phyloP scores from a whole-genome alignment of 2,797 vertebrate genomes.

The Tragelaphus oryx region DNA sequence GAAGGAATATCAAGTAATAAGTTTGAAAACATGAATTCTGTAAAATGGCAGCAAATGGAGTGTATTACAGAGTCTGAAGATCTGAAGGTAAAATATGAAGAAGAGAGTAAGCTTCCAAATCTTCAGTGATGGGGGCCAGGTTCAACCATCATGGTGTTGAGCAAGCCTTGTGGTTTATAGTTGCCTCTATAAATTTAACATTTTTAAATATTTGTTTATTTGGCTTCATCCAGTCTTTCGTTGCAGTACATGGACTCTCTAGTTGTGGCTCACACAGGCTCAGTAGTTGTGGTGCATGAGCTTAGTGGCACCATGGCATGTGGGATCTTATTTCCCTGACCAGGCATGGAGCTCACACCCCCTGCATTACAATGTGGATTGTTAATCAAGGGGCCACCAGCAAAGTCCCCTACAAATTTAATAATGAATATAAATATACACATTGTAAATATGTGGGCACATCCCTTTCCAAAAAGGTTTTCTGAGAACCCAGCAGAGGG shows the following conservation, averaged over 20 bases:
- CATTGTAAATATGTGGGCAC: neutral
- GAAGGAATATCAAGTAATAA: neutral
- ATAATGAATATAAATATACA: neutral
- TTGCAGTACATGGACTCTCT: neutral
- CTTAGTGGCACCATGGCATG: neutral
- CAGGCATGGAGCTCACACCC: neutral
- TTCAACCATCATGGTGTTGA: neutral
- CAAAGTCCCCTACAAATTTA: neutral
- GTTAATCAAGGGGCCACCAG: neutral
- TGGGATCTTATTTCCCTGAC: neutral
- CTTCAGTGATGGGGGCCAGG: rapidly evolving
- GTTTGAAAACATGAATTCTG: neutral
- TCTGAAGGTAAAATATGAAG: neutral
- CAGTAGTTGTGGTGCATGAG: rapidly evolving
- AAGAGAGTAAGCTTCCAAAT: neutral
- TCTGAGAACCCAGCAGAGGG: neutral
- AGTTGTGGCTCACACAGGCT: neutral
- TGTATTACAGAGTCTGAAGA: neutral
- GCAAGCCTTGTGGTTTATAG: neutral
- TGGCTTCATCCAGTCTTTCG: neutral
- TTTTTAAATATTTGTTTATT: neutral
- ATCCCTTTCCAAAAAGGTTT: neutral
- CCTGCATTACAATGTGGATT: neutral
- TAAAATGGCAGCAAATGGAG: neutral
- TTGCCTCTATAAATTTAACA: neutral